A percentile compares a stretch with the other conserved stretches of the same genome.
These are phyloP conservation scores for Heliconius ethilla DNA, from an alignment of 2,888 invertebrate genomes.

Conservation along the genomic window DNA sequence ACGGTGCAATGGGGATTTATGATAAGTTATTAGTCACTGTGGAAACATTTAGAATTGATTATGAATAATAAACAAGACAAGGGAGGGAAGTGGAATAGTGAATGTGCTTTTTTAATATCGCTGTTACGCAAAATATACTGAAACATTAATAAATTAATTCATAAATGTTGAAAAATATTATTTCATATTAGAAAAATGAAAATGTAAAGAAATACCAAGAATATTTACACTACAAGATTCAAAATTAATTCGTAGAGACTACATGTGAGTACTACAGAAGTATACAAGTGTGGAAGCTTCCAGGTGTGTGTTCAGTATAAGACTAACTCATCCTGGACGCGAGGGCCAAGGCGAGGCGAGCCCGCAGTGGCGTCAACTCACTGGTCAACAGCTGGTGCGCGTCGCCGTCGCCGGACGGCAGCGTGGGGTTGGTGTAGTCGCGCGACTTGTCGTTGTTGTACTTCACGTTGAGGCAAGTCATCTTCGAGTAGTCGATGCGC, in stretches of 20 bases:
- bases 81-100: slow-evolving; percentile 61
- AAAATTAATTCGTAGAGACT: neutral
- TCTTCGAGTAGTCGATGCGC: slow-evolving; percentile 99
- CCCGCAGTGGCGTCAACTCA: slow-evolving; percentile 84
- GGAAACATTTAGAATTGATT: slow-evolving; percentile 75
- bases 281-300: slow-evolving; percentile 55
- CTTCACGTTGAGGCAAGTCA: slow-evolving; percentile 98
- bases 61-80: slow-evolving; percentile 76
- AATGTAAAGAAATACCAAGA: neutral
- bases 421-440: slow-evolving; percentile 98
- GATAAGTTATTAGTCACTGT: slow-evolving; percentile 75
- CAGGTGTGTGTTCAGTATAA: slow-evolving; percentile 73
- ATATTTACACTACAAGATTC: neutral
- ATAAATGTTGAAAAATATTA: slow-evolving; percentile 1
- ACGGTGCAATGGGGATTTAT: slow-evolving; percentile 76
- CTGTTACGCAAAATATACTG: slow-evolving; percentile 7
- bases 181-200: neutral
- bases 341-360: slow-evolving; percentile 78
- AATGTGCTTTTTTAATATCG: slow-evolving; percentile 42
- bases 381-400: slow-evolving; percentile 84
- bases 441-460: slow-evolving; percentile 99
- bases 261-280: slow-evolving; percentile 13
- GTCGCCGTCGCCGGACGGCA: slow-evolving; percentile 95
- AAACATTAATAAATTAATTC: slow-evolving; percentile 13
- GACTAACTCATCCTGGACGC: slow-evolving; percentile 85